Evolutionary conservation across 1,140 invertebrate genomes (phyloP).

Genomic region (Batillaria attramentaria): DNA sequence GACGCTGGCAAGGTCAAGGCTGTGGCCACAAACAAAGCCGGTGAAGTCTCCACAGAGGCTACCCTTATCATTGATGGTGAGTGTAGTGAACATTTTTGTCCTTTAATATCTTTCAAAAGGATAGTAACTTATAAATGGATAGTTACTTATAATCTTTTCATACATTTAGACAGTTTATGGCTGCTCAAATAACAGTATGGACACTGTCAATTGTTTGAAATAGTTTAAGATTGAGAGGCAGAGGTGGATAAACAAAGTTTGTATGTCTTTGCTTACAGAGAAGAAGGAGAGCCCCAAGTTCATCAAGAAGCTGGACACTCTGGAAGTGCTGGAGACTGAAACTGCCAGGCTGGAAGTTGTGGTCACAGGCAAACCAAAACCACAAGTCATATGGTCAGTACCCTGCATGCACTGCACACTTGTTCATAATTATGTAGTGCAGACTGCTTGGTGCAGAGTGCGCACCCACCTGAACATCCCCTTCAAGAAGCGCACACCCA

Average conservation of each 20-base stretch:
- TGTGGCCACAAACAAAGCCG: slow-evolving; percentile 89
- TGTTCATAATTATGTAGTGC: too few relatives aligned
- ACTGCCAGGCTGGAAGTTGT: slow-evolving; percentile 70
- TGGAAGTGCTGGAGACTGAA: slow-evolving; percentile 63
- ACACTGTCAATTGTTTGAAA: too few relatives aligned
- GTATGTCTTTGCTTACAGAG: slow-evolving; percentile 53
- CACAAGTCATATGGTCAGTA: slow-evolving; percentile 66
- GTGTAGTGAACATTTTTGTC: background rate
- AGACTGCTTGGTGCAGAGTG: too few relatives aligned
- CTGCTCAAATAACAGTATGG: too few relatives aligned
- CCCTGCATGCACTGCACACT: too few relatives aligned
- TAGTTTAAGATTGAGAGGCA: too few relatives aligned
- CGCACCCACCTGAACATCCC: too few relatives aligned
- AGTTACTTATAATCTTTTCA: too few relatives aligned
- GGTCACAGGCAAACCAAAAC: slow-evolving; percentile 69
- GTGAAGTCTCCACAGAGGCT: slow-evolving; percentile 76
- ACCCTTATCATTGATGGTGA: slow-evolving; percentile 67
- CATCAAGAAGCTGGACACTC: slow-evolving; percentile 65
- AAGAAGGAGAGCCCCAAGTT: slow-evolving; percentile 71
- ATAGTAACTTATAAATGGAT: too few relatives aligned
- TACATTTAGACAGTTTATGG: too few relatives aligned
- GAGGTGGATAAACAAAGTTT: background rate
- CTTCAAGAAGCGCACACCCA: too few relatives aligned
- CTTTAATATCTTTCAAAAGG: background rate
- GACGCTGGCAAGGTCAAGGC: slow-evolving; percentile 91